These are phyloP conservation scores for Protonemura montana DNA, from an alignment of 2,888 invertebrate genomes.

Conservation along the genomic window DNA sequence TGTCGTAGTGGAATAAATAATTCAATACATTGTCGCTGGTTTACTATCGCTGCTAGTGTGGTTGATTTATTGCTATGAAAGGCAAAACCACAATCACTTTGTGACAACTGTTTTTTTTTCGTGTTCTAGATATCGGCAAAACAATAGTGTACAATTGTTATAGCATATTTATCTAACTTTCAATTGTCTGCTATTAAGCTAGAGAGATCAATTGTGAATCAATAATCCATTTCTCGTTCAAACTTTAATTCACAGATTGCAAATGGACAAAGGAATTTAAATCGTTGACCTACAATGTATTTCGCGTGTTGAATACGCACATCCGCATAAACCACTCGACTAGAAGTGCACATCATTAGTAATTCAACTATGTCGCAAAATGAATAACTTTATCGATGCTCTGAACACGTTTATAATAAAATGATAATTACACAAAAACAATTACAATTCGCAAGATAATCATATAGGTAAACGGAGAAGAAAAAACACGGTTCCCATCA, in stretches of 20 bases:
- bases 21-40: too few species aligned
- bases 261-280: not conserved
- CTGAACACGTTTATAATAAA: not conserved
- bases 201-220: not conserved
- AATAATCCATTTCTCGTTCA: not conserved
- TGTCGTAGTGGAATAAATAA: too few species aligned
- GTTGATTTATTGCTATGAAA: not conserved
- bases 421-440: not conserved
- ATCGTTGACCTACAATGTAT: not conserved
- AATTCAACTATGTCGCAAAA: constrained; percentile 7
- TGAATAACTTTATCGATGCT: not conserved
- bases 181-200: not conserved
- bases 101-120: not conserved
- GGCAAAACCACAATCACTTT: not conserved
- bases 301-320: not conserved
- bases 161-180: not conserved
- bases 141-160: not conserved
- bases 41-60: not conserved
- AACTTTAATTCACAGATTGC: not conserved
- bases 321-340: not conserved
- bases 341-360: not conserved
- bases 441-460: not conserved
- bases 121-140: not conserved
- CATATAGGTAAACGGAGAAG: not conserved
- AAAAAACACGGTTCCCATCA: not conserved